Percentiles rank a stretch among this genome's conserved stretches.
These are phyloP conservation scores for Haliclystus octoradiatus DNA, from an alignment of 30 jellyfish, hydroid and myxozoan species.

Conservation along the genomic window DNA sequence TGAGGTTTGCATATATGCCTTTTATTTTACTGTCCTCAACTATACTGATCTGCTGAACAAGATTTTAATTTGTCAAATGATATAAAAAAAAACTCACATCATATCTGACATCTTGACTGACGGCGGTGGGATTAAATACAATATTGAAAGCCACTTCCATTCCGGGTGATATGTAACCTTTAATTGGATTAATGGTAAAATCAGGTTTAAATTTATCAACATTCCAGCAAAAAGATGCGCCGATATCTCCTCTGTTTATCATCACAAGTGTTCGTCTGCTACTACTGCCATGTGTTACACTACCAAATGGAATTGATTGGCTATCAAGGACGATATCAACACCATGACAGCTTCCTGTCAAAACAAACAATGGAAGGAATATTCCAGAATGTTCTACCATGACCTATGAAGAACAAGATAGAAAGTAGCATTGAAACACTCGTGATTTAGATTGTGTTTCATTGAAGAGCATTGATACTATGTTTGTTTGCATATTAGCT, in stretches of 20 bases:
- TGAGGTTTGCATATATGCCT: too few relatives aligned
- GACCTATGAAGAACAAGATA: slow-evolving; percentile 30
- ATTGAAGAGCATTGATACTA: too few relatives aligned
- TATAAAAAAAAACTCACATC: slow-evolving; percentile 61
- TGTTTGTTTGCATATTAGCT: too few relatives aligned
- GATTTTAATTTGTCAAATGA: too few relatives aligned
- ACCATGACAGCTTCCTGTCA: slow-evolving; percentile 89
- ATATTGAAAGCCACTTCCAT: slow-evolving; percentile 92
- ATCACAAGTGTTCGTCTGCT: slow-evolving; percentile 78
- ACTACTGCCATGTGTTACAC: slow-evolving; percentile 87
- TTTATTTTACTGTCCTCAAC: too few relatives aligned
- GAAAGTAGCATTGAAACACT: neutral
- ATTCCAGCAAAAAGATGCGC: slow-evolving; percentile 87
- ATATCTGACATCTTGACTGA: slow-evolving; percentile 71
- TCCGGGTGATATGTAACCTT: slow-evolving; percentile 92
- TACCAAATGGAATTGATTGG: slow-evolving; percentile 89
- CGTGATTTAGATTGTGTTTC: too few relatives aligned
- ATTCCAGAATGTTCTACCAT: slow-evolving; percentile 77
- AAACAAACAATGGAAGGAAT: slow-evolving; percentile 63
- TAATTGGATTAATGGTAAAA: slow-evolving; percentile 61
- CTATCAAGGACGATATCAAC: slow-evolving; percentile 73
- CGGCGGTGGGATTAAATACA: slow-evolving; percentile 71
- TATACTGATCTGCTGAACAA: too few relatives aligned
- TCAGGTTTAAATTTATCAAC: slow-evolving; percentile 57
- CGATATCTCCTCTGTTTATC: slow-evolving; percentile 86